Percentiles rank a stretch among this genome's conserved stretches.
phyloP scores from a whole-genome alignment of 2,888 invertebrate species.

The Tetropium fuscum region DNA sequence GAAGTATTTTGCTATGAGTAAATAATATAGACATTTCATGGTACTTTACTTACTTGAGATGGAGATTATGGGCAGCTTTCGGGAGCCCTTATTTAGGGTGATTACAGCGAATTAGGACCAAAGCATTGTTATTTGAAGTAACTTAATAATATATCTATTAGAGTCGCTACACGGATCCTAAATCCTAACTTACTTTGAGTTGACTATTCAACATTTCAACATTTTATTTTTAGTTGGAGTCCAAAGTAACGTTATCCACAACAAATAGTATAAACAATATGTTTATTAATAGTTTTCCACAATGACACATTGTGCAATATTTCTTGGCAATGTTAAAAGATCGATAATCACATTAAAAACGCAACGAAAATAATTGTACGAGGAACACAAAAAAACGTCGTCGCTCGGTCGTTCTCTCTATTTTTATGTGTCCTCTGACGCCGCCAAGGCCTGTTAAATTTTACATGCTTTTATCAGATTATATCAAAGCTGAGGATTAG shows the following conservation, averaged over 20 bases:
- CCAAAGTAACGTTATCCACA: background rate
- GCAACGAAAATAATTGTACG: too few relatives aligned
- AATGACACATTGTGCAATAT: too few relatives aligned
- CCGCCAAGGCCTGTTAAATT: too few relatives aligned
- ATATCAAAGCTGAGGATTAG: too few relatives aligned
- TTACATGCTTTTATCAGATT: too few relatives aligned
- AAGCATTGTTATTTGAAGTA: slow-evolving; percentile 33
- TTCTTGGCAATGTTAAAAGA: too few relatives aligned
- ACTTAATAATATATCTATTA: background rate
- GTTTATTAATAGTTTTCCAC: too few relatives aligned
- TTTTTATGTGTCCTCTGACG: too few relatives aligned
- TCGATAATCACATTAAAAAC: too few relatives aligned
- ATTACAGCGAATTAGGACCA: slow-evolving; percentile 46
- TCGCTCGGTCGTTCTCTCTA: too few relatives aligned
- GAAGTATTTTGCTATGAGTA: slow-evolving; percentile 44
- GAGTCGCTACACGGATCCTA: background rate
- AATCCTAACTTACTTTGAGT: too few relatives aligned
- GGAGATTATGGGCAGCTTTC: slow-evolving; percentile 56
- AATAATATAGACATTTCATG: slow-evolving; percentile 65
- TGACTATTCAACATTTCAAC: background rate
- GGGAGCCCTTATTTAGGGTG: slow-evolving; percentile 60
- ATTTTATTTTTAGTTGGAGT: background rate
- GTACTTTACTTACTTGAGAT: slow-evolving; percentile 59
- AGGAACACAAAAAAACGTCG: too few relatives aligned
- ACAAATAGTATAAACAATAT: slow-evolving; percentile 1